A percentile compares a stretch with the other conserved stretches of the same genome.
Conservation (phyloP, 2,888 invertebrate species). For the Psylliodes chrysocephalus region DNA sequence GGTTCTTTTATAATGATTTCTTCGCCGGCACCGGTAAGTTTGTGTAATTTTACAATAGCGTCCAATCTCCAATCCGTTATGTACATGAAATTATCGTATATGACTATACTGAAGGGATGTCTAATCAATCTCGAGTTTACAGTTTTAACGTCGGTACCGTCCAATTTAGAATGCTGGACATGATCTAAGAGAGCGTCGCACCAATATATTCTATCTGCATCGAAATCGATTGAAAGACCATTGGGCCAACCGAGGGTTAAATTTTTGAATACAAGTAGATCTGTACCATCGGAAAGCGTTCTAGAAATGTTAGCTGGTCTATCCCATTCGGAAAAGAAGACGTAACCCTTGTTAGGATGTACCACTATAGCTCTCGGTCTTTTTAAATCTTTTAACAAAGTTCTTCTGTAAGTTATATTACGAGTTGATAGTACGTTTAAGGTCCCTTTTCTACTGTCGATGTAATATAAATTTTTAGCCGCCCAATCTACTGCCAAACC, state of each 20-base stretch:
- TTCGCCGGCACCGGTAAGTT: constrained; percentile 88
- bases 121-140: constrained; percentile 86
- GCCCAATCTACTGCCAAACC: constrained; percentile 97
- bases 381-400: constrained; percentile 86
- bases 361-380: constrained; percentile 96
- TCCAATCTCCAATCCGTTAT: constrained; percentile 97
- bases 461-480: constrained; percentile 93
- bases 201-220: constrained; percentile 92
- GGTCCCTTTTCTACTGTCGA: constrained; percentile 93
- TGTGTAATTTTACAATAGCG: constrained; percentile 90
- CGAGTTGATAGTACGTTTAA: constrained; percentile 91
- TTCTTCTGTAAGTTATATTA: constrained; percentile 85
- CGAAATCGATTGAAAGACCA: constrained; percentile 92
- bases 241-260: constrained; percentile 97
- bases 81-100: constrained; percentile 91
- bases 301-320: constrained; percentile 96
- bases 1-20: constrained; percentile 88
- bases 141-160: constrained; percentile 91
- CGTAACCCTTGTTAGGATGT: constrained; percentile 92
- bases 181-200: constrained; percentile 96
- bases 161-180: constrained; percentile 91
- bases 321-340: constrained; percentile 97
- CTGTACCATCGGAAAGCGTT: constrained; percentile 89
- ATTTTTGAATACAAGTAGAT: constrained; percentile 87
- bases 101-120: constrained; percentile 93